Conservation (phyloP, 2,113 vertebrate species). For the Tetraodon nigroviridis region DNA sequence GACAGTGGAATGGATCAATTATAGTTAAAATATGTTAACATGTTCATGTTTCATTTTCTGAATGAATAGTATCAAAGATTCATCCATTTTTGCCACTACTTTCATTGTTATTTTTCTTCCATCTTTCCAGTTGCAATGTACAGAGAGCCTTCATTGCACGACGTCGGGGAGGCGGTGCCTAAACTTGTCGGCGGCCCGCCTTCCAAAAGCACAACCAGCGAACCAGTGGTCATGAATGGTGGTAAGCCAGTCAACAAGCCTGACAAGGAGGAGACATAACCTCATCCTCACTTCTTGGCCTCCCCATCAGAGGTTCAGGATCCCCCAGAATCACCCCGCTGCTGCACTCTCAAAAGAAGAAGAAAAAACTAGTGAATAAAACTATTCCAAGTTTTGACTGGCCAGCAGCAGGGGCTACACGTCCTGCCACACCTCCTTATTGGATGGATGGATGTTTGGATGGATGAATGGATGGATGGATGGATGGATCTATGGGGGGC, state of each 20-base stretch:
- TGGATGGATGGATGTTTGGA: constrained; percentile 13
- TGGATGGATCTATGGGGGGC: constrained; percentile 8
- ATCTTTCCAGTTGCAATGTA: constrained; percentile 88
- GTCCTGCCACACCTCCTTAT: constrained; percentile 54
- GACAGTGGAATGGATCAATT: too few relatives aligned
- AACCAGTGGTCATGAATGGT: constrained; percentile 94
- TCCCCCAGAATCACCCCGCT: constrained; percentile 29
- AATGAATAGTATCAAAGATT: too few relatives aligned
- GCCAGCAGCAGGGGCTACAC: constrained; percentile 55
- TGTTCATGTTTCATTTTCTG: too few relatives aligned
- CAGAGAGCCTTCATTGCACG: constrained; percentile 95
- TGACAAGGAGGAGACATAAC: constrained; percentile 72
- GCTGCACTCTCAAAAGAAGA: constrained; percentile 37
- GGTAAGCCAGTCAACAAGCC: constrained; percentile 94
- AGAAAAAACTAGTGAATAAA: not conserved
- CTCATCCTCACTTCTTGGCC: constrained; percentile 18
- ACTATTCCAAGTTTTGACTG: constrained; percentile 54
- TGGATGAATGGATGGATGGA: too few relatives aligned
- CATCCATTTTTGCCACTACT: not conserved
- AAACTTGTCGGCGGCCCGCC: constrained; percentile 84
- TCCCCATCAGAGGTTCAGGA: constrained; percentile 59
- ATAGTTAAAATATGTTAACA: too few relatives aligned
- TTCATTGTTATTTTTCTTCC: not conserved
- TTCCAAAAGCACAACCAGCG: constrained; percentile 89
- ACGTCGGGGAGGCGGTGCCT: constrained; percentile 90